These are phyloP conservation scores for Dicrurus megarhynchus DNA, from an alignment of 2,113 vertebrate species.

Conservation along the genomic window DNA sequence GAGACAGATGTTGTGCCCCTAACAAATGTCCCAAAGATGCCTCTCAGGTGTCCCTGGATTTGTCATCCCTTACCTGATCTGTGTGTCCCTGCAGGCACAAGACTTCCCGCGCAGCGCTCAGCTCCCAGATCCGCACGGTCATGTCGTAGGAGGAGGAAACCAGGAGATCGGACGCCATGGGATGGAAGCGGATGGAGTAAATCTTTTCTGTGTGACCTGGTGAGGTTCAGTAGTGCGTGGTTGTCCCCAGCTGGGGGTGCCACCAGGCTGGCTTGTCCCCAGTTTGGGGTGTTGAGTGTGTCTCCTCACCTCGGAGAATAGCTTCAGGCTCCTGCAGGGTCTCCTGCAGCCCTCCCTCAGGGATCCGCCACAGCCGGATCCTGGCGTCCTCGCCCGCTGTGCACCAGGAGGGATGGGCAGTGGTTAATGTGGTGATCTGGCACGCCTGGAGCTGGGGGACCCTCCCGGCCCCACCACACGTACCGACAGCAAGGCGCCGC, in stretches of 20 bases:
- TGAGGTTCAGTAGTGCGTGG: accelerated
- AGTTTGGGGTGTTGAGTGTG: accelerated
- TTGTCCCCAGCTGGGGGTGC: neutral
- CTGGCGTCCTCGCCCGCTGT: slow-evolving; percentile 90
- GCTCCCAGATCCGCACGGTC: slow-evolving; percentile 86
- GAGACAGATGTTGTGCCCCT: neutral
- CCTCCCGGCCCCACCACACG: slow-evolving; percentile 4
- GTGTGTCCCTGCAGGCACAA: slow-evolving; percentile 83
- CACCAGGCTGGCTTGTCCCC: neutral
- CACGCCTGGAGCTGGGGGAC: accelerated
- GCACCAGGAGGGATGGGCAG: neutral
- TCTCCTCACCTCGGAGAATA: slow-evolving; percentile 80
- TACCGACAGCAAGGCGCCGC: slow-evolving; percentile 84
- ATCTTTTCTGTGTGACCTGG: slow-evolving; percentile 95
- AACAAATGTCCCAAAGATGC: accelerated
- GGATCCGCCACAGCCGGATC: slow-evolving; percentile 89
- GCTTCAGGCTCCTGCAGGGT: slow-evolving; percentile 80
- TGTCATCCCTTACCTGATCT: slow-evolving; percentile 83
- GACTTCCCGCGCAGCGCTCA: slow-evolving; percentile 69
- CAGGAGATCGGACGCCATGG: slow-evolving; percentile 81
- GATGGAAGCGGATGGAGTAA: slow-evolving; percentile 92
- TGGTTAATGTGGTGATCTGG: neutral
- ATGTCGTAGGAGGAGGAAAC: slow-evolving; percentile 94
- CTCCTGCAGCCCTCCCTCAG: slow-evolving; percentile 80
- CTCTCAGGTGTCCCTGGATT: neutral